These are phyloP conservation scores for Paradisaea rubra DNA, from an alignment of 2,113 vertebrate genomes.

Conservation along the genomic window DNA sequence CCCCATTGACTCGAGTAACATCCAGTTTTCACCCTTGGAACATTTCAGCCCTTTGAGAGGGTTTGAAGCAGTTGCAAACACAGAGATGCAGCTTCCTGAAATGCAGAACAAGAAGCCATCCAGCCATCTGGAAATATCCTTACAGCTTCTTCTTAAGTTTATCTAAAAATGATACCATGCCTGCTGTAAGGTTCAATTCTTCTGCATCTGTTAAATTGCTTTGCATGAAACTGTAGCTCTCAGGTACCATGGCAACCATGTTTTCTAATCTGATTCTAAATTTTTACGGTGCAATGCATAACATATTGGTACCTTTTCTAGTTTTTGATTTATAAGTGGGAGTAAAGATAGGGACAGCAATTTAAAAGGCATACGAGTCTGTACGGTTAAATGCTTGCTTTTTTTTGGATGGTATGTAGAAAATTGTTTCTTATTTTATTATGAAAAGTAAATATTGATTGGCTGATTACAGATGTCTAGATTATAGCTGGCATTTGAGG, in stretches of 20 bases:
- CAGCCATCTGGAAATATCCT: neutral
- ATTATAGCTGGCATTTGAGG: neutral
- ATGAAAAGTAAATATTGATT: neutral
- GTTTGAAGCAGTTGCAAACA: neutral
- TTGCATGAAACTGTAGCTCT: slow-evolving; percentile 64
- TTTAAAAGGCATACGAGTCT: neutral
- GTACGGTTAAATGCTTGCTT: neutral
- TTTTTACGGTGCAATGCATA: slow-evolving; percentile 32
- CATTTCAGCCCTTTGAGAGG: neutral
- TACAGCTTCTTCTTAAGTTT: slow-evolving; percentile 26
- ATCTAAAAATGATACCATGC: slow-evolving; percentile 22
- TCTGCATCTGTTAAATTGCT: slow-evolving; percentile 55
- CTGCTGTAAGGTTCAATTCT: slow-evolving; percentile 39
- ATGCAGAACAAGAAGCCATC: neutral
- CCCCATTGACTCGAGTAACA: neutral
- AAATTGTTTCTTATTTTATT: neutral
- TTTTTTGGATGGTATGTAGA: neutral
- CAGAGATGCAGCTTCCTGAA: neutral
- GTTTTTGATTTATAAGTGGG: slow-evolving; percentile 42
- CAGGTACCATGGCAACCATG: slow-evolving; percentile 60
- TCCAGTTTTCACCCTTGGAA: neutral
- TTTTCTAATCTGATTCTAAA: slow-evolving; percentile 61
- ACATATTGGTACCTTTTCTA: slow-evolving; percentile 30
- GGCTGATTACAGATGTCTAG: neutral
- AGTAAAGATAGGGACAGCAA: slow-evolving; percentile 6